Evolutionary conservation across 2,113 vertebrate species (phyloP), one percentile per base, ranked within the genome.

Genomic region (Spilogale gracilis): DNA sequence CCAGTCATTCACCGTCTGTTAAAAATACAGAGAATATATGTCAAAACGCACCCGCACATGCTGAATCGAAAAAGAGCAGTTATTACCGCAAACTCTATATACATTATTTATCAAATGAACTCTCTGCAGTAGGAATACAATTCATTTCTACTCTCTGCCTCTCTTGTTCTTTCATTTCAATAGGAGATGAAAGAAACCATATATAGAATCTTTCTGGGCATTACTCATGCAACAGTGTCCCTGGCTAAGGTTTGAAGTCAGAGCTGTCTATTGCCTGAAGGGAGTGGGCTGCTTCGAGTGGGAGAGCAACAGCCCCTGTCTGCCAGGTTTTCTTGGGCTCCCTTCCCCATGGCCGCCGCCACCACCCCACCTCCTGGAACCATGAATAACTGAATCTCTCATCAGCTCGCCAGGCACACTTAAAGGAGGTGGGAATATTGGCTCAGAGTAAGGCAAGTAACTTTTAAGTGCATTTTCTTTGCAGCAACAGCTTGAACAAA

Each of bases 81-180:
- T 98, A 98, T 98, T 96, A 97, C 98, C 96, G 97, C 98, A 98
- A 98, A 99, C 98, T 98, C 98, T 87, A 11, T 97, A 98, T 98
- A 97, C 97, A 98, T 99, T 98, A 99, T 99, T 99, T 99, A 99
- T 99, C 98, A 99, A 99, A 99, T 89, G 97, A 98, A 98, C 96
- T 97, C 98, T 99, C 97, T 98, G 98, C 98, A 98, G 98, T 93
- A 98, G 97, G 95, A 98, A 98, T 96, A 69, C 98, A 96, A 98
- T 98, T 98, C 90, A 92, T 98, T 98, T 97, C 94, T 94, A 83
- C 94, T 96, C 94, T 84, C 73, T 45, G 78, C 61, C 61, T 52
- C 87, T 80, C 96, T 92, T 88, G 71, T 96, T 96, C 97, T 97
- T 97, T 95, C 97, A 71, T 97, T 97, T 97, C 97, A 97, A 96